These are phyloP conservation scores for Lineus longissimus DNA, from an alignment of 1,140 invertebrate genomes.

Conservation along the genomic window DNA sequence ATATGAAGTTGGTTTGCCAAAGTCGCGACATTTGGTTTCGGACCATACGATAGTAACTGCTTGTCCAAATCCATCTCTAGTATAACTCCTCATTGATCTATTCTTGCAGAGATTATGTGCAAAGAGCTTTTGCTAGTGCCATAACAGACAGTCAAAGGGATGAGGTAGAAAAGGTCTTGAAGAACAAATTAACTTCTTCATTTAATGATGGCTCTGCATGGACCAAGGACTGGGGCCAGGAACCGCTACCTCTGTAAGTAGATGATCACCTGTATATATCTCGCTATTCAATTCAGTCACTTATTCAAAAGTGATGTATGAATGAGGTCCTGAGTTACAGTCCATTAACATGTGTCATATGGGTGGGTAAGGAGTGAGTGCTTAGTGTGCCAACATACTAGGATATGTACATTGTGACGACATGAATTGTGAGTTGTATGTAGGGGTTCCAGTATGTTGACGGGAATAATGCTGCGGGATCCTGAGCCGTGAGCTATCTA, in stretches of 20 bases:
- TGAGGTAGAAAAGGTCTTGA: constrained; percentile 87
- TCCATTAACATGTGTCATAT: constrained; percentile 10
- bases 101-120: constrained; percentile 71
- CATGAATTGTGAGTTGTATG: no score
- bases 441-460: no score
- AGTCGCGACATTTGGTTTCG: no score
- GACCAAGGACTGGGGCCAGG: constrained; percentile 86
- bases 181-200: constrained; percentile 76
- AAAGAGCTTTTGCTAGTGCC: constrained; percentile 85
- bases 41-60: no score
- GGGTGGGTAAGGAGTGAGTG: not conserved
- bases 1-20: no score
- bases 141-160: constrained; percentile 82
- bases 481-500: no score
- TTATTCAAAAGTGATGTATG: constrained; percentile 7
- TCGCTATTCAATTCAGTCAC: constrained; percentile 1
- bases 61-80: no score
- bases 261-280: not conserved
- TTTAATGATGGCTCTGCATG: constrained; percentile 74
- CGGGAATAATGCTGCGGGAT: no score
- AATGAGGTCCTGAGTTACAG: constrained; percentile 8
- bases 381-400: not conserved
- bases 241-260: constrained; percentile 70
- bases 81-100: not conserved
- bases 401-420: not conserved